phyloP scores from a whole-genome alignment of 1,140 invertebrate genomes.

The Bicyclus anynana region DNA sequence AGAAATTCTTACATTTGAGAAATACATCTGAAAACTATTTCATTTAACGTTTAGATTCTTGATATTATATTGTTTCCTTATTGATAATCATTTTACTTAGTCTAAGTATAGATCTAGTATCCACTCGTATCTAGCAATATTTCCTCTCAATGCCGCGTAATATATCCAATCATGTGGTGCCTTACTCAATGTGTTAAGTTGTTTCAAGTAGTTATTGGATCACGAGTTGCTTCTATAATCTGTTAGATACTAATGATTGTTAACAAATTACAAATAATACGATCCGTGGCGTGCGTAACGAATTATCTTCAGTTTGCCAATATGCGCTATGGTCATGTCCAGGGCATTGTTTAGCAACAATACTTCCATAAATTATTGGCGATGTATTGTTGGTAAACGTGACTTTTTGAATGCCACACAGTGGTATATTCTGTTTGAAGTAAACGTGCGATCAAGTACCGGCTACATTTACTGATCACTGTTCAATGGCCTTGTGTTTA shows the following conservation, averaged over 20 bases:
- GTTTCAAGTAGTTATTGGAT: background rate
- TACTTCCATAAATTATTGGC: slow-evolving; percentile 39
- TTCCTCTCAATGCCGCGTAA: no score
- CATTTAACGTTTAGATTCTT: no score
- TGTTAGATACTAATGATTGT: slow-evolving; percentile 2
- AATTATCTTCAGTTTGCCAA: slow-evolving; percentile 17
- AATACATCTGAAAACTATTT: no score
- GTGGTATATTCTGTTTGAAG: background rate
- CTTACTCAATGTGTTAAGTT: slow-evolving; percentile 4
- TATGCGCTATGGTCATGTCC: slow-evolving; percentile 22
- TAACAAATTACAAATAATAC: slow-evolving; percentile 24
- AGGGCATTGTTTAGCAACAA: slow-evolving; percentile 31
- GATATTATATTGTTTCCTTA: no score
- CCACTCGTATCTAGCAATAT: no score
- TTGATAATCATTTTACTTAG: no score
- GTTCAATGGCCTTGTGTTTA: no score
- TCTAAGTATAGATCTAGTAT: no score
- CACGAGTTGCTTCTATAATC: background rate
- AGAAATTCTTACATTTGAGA: background rate
- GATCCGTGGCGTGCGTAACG: slow-evolving; percentile 23
- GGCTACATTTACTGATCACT: no score
- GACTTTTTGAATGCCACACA: slow-evolving; percentile 15
- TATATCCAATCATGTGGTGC: no score
- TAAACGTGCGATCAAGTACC: no score
- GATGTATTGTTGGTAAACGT: slow-evolving; percentile 16